Evolutionary conservation across 2,797 vertebrate genomes (phyloP), one percentile per base, ranked within the genome.

Genomic region (Gastrophryne carolinensis): DNA sequence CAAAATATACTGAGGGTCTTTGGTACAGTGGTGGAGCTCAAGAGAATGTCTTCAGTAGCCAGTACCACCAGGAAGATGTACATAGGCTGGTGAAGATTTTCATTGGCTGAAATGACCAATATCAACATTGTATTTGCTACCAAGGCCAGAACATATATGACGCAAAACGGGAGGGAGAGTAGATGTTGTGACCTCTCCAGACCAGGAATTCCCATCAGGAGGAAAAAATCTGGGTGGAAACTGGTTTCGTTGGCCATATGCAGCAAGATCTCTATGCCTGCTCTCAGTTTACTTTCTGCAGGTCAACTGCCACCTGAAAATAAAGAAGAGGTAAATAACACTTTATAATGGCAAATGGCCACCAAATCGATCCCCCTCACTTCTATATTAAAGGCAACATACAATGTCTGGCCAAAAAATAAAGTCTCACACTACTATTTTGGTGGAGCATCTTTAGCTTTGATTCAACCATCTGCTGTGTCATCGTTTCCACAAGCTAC

Each of bases 21-120:
- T 35, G 74, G 74, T 27, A 76, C 32, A 2, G 74, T 64, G 10
- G 58, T 9, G 3, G 44, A 47, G 1, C 65, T 15, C 7, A 76
- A 37, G 5, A 56, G 15, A 10, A 76, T 29, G 57, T 76, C 73
- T 13, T 69, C 24, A 2, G 63, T 21, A 13, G 44, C 57, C 10
- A 76, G 60, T 11, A 76, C 23, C 3, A 24, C 32, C 19, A 76
- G 34, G 3, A 44, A 76, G 56, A 76, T 62, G 34, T 69, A 76
- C 73, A 76, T 76, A 47, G 73, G 73, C 35, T 76, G 73, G 39
- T 76, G 73, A 13, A 76, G 57, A 24, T 65, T 69, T 1, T 12
- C 21, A n/a, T 76, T 65, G 4, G 49, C 17, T 2, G 62, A 11
- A 15, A 76, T 76, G 19, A 76, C 70, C 2, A 62, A 34, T 1